Base-by-base conservation (phyloP, 2,888 invertebrate genomes). In the Lypha dubia region DNA sequence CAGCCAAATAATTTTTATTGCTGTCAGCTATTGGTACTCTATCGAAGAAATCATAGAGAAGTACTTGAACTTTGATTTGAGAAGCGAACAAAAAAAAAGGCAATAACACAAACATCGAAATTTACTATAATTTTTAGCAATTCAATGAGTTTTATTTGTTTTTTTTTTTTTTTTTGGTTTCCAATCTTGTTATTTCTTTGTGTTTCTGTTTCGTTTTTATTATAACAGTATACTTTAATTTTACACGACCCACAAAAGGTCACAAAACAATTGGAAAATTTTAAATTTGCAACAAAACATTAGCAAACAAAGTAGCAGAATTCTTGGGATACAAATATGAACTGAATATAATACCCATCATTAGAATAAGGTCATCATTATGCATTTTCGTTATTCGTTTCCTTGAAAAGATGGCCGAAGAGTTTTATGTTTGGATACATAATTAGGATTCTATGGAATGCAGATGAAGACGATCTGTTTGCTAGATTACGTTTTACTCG, bases 71-170 rank as follows among this genome's bases (percentile, higher is more conserved):
- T 84, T 81, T 77, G 74, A 81, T 79, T 81, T 81, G 32, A 15
- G 32, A 60, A 41, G 68, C 68, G 73, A 51, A 56, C 38, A 53
- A 17, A 41, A 11, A 28, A 28, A 28, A 56, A 49, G 35, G 56
- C 1, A 49, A 28, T 1, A 20, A 44, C 28, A 28, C 44, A 56
- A 58, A 70, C 46, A 56, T 77, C 53, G 58, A 77, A 79, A 77
- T 79, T 77, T 81, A 63, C 81, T 74, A 74, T 79, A 80, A 84
- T 84, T 84, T 84, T 79, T 65, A 79, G 76, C 79, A 84, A 80
- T 76, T 80, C 79, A 84, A 80, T 79, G 44, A 60, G 65, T 56
- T 65, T 79, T 38, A 38, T 41, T 53, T 28, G n/a, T n/a, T n/a
- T n/a, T n/a, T n/a, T n/a, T n/a, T n/a, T n/a, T n/a, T n/a, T n/a